Base-by-base conservation (phyloP, 1,140 invertebrate species). In the Panagrolaimus sp. region DNA sequence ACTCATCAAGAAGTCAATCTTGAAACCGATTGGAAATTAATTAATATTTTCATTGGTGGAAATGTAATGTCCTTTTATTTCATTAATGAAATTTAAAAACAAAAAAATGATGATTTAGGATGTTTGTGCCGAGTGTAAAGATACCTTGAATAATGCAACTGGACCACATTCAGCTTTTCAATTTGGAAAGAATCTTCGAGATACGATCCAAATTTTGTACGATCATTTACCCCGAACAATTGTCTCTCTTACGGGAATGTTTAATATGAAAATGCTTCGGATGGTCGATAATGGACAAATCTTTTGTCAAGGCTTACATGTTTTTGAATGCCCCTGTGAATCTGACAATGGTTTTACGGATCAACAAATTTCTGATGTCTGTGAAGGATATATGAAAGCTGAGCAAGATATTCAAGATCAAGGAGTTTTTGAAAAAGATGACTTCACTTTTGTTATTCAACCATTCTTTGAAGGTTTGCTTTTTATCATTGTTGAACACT, bases 11-110 rank as follows among this genome's bases (percentile, higher is more conserved):
- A 69, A 32, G 69, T 85, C 2, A 79, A 85, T 68, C 78, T 83
- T 62, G 69, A 83, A 21, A 82, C 88, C 17, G 76, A 84, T 63
- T 91, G 90, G 90, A 91, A 91, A 86, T 63, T 90, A 83, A 85
- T 92, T n/a, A 91, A 90, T 0, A 85, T 93, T n/a, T 89, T 92
- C 76, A 89, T 91, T 67, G 91, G 91, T 12, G 90, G 89, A 45
- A 93, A 93, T 80, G 32, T 38, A 38, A 38, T 38, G 32, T 38
- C 32, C 32, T 38, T 38, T 38, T 38, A n/a, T 38, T 38, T 7
- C 32, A 38, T 38, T 38, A 7, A 38, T 7, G 32, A 4, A 38
- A 38, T 38, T 38, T 38, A 38, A 38, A 2, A 2, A n/a, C 2
- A 38, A 38, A 38, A 38, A 38, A 38, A 38, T 7, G 32, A 38